Evolutionary conservation across 2,888 invertebrate species (phyloP), one percentile per base, ranked within the genome.

Genomic region (Stegana nigrithorax): DNA sequence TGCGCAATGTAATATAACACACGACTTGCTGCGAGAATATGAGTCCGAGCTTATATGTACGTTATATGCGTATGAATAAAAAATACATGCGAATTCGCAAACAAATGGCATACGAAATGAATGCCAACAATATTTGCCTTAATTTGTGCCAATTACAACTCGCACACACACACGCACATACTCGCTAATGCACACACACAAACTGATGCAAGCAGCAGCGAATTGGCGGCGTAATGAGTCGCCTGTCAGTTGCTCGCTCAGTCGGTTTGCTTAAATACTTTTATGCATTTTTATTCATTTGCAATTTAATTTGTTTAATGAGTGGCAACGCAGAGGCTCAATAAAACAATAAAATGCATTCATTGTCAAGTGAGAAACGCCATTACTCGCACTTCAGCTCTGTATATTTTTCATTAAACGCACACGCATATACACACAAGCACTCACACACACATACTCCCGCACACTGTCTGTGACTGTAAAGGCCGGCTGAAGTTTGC

Each of bases 351-450:
- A 79, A 81, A 81, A 72, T 67, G 79, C 75, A 80, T 79, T 81
- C 73, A 79, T 76, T 81, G 76, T 75, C 81, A 78, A 78, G 78
- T 81, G 81, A 81, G 78, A 81, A 80, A 76, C 72, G 78, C 67
- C 71, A 70, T 73, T 71, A 67, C 72, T 67, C 66, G 68, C 57
- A 55, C 47, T 56, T 58, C 51, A 61, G 36, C 64, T 64, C 51
- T 62, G 70, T 65, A 71, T 70, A 67, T 71, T 69, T 67, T 72
- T 70, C 71, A 69, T 73, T 69, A n/a, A n/a, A n/a, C 45, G 60
- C 63, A 62, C 47, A 65, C 51, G 36, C 44, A 14, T 25, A 21
- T 36, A 55, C 23, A 60, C 53, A 21, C 47, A 50, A 55, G 29
- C 10, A 55, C 25, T 32, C 2, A 55, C 3, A 60, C 53, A 60